Base-by-base conservation (phyloP, 2,888 invertebrate species). In the Drosophila anomalata region DNA sequence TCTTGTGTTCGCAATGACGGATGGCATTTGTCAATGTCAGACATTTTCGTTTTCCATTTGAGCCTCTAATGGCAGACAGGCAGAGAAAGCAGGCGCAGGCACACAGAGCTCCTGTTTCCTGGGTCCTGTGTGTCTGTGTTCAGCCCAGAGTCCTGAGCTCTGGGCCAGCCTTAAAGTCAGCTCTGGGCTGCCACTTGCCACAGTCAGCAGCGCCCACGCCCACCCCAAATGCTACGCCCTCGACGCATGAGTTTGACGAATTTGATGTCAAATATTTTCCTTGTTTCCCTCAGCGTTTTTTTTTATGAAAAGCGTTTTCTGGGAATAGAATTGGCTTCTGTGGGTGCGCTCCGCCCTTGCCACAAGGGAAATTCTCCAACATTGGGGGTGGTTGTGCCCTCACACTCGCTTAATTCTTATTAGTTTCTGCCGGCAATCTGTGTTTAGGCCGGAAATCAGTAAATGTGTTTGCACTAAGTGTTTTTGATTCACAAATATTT, bases 1-100 rank as follows among this genome's bases (percentile, higher is more conserved):
- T 91, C 91, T 92, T 91, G 86, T 91, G 91, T 91, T 91, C 90
- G 90, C 91, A 92, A 91, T 91, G 91, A 91, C 91, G 91, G 91
- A 92, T 91, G 91, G 87, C 90, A 92, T 91, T 91, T 90, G 91
- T 91, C 91, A 91, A 91, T 91, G 92, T 91, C 91, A 91, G 90
- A 90, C 90, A 90, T 91, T 90, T 91, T 91, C 90, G 90, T 90
- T 90, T 86, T 89, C 85, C 89, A 87, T 84, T 87, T 83, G 83
- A 87, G 84, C 75, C 88, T 90, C 81, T 78, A 79, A 77, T 78
- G 77, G 78, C 76, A 78, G 76, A 60, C 52, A 74, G 74, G 71
- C 63, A 39, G 51, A 24, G 12, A 52, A 33, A 17, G 46, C 56
- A 33, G 54, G 52, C 70, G 31, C 53, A 42, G 55, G 44, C 65